Conservation (phyloP, 2,888 invertebrate species). For the Melanchra persicariae region DNA sequence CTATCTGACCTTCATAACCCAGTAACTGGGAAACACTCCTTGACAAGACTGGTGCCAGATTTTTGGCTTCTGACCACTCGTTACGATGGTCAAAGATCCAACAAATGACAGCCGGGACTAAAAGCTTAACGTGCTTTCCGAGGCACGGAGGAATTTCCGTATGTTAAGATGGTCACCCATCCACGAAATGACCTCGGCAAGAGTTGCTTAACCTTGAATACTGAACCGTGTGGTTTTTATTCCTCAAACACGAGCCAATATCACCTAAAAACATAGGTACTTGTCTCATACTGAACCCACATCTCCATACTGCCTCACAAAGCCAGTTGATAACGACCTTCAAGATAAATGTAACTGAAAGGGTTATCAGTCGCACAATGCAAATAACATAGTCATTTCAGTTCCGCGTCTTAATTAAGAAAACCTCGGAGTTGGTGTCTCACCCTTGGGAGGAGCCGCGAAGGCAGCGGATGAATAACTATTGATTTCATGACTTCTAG, state of each 20-base stretch:
- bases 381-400: conserved; percentile 66
- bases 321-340: conserved; percentile 49
- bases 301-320: conserved; percentile 15
- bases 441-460: conserved; percentile 37
- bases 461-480: conserved; percentile 41
- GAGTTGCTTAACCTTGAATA: too few relatives aligned
- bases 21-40: too few relatives aligned
- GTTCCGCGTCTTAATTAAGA: conserved; percentile 69
- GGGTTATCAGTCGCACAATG: conserved; percentile 64
- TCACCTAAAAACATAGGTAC: conserved; percentile 4
- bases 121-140: too few relatives aligned
- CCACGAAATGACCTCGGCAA: too few relatives aligned
- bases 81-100: too few relatives aligned
- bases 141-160: too few relatives aligned
- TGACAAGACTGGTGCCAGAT: too few relatives aligned
- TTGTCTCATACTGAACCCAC: not conserved
- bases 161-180: too few relatives aligned
- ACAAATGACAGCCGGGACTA: too few relatives aligned
- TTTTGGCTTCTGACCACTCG: too few relatives aligned
- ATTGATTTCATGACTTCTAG: not conserved
- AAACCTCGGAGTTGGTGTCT: conserved; percentile 61
- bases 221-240: not conserved
- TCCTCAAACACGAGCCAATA: not conserved
- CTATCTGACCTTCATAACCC: too few relatives aligned
- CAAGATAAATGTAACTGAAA: conserved; percentile 48